Base-by-base conservation (phyloP, 2,113 vertebrate species). In the Limnothrissa miodon region DNA sequence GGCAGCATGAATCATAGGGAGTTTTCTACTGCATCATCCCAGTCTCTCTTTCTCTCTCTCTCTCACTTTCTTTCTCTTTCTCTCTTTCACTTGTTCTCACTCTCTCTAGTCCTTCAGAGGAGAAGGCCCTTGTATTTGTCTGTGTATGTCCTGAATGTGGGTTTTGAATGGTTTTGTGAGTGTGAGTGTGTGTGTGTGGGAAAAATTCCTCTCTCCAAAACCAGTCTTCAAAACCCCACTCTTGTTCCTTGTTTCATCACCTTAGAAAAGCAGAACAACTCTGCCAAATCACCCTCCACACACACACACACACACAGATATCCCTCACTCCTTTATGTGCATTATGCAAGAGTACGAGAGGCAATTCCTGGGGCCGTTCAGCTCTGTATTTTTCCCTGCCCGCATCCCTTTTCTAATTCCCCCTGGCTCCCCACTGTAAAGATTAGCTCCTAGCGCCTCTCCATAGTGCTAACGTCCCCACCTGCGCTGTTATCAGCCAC, bases 341-440 rank as follows among this genome's bases (percentile, higher is more conserved):
- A 74, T 79, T 74, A 81, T 84, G 53, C 79, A 84, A 81, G 82
- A 80, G 79, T 25, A 1, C 15, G 51, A 21, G 42, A 6, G 42
- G 42, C 42, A 6, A 48, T 3, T 23, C 85, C 87, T 62, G 56
- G 11, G 84, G 84, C 82, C 44, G 62, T 36, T 56, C 44, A 79
- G 83, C 79, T 85, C 25, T 15, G 70, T 81, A 85, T 83, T 85
- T 83, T 83, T 83, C 46, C 81, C 81, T 48, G 66, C 78, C 81
- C 81, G 39, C 46, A 23, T 48, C 80, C 36, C 29, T 62, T 42
- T 25, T 36, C 36, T 45, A 44, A 70, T 85, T 83, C 33, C 80
- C 46, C 11, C 46, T 6, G 19, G 51, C 51, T 56, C 23, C 51
- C 45, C 80, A 78, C 25, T 33, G 79, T 10, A 84, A 59, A 86